phyloP scores from a whole-genome alignment of 2,113 vertebrate genomes.

The Lamprologus sp. region DNA sequence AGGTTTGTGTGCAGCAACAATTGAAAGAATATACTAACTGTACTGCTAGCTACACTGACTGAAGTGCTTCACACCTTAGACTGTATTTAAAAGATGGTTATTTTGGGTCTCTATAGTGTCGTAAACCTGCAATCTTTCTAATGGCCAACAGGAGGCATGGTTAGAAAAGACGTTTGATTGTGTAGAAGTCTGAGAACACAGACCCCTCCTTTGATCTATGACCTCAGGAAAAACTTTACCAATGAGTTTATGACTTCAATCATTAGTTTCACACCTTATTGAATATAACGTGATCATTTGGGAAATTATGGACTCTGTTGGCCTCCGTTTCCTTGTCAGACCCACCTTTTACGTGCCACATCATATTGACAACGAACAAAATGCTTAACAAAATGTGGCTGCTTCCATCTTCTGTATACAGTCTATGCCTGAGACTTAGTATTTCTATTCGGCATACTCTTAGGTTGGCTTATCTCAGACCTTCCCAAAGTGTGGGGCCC shows the following conservation, averaged over 20 bases:
- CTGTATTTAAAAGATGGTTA: background rate
- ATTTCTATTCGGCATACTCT: background rate
- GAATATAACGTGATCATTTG: background rate
- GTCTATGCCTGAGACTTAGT: background rate
- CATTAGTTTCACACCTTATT: background rate
- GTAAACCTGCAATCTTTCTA: background rate
- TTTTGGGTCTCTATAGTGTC: background rate
- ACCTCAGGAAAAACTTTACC: background rate
- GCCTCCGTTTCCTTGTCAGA: background rate
- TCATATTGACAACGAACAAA: background rate
- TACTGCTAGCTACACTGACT: background rate
- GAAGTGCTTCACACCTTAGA: background rate
- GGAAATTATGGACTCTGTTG: background rate
- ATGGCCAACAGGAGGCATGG: background rate
- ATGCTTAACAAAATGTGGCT: background rate
- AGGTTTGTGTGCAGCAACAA: conserved; percentile 67
- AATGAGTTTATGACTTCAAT: background rate
- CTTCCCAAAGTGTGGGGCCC: too few species aligned
- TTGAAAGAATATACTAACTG: background rate
- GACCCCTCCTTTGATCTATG: background rate
- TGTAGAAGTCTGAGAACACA: background rate
- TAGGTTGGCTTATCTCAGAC: background rate
- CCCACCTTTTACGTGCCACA: background rate
- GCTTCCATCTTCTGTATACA: background rate
- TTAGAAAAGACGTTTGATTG: background rate